Evolutionary conservation across 2,797 vertebrate species (phyloP).

Genomic region (Pseudochaenichthys georgianus): DNA sequence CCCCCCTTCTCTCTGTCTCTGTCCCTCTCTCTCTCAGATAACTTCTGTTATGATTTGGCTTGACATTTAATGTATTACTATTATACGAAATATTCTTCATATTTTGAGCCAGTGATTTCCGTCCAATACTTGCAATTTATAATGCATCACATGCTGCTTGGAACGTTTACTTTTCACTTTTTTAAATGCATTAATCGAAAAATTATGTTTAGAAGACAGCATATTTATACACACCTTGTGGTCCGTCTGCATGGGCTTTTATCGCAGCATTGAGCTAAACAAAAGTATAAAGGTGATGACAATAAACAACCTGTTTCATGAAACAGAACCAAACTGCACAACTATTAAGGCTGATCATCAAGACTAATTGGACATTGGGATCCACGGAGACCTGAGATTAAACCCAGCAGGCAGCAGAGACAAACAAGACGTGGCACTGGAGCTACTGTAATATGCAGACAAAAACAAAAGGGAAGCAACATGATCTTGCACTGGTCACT

Average conservation of each 20-base stretch:
- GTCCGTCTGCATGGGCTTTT: slow-evolving; percentile 15
- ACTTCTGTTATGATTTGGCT: too few relatives aligned
- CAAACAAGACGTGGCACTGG: slow-evolving; percentile 45
- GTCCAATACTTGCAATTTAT: neutral
- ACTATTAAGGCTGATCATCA: slow-evolving; percentile 69
- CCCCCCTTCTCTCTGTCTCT: too few relatives aligned
- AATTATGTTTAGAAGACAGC: slow-evolving; percentile 7
- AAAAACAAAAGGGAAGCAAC: slow-evolving; percentile 51
- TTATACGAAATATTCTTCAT: too few relatives aligned
- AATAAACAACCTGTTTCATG: slow-evolving; percentile 61
- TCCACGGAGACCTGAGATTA: slow-evolving; percentile 62
- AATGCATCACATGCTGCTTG: neutral
- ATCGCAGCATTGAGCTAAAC: slow-evolving; percentile 49
- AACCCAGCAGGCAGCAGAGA: slow-evolving; percentile 58
- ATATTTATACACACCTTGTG: slow-evolving; percentile 18
- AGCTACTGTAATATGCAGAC: slow-evolving; percentile 43
- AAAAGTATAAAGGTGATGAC: slow-evolving; percentile 35
- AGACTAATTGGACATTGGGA: slow-evolving; percentile 61
- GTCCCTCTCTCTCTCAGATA: too few relatives aligned
- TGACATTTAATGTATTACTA: slow-evolving; percentile 42
- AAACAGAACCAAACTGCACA: slow-evolving; percentile 58
- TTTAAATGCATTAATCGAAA: neutral
- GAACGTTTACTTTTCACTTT: neutral
- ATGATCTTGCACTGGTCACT: slow-evolving; percentile 39
- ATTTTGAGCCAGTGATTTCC: neutral